These are phyloP conservation scores for Tholera decimalis DNA, from an alignment of 2,888 invertebrate species.

Conservation along the genomic window DNA sequence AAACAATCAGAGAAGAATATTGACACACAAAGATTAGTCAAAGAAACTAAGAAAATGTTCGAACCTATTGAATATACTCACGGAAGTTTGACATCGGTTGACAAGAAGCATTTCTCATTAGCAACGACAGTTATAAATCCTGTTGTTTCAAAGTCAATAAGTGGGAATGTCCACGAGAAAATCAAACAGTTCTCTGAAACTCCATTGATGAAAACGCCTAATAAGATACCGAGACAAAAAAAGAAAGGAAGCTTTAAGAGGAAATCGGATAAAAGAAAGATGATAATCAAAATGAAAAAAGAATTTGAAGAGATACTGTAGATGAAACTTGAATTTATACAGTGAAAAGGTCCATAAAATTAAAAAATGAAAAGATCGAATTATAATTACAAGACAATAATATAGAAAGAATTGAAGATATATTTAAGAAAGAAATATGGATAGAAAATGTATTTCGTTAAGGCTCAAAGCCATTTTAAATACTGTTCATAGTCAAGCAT, in stretches of 20 bases:
- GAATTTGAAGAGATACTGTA: conserved; percentile 86
- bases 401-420: conserved; percentile 22
- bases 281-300: conserved; percentile 83
- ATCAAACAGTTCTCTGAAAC: conserved; percentile 84
- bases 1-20: conserved; percentile 68
- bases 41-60: conserved; percentile 82
- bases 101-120: conserved; percentile 73
- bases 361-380: background rate
- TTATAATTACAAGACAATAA: conserved; percentile 25
- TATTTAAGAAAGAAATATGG: conserved; percentile 21
- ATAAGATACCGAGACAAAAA: conserved; percentile 78
- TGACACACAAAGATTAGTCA: conserved; percentile 72
- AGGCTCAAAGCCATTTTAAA: conserved; percentile 56
- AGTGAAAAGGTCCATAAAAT: background rate
- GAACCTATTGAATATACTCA: conserved; percentile 77
- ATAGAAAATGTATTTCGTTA: conserved; percentile 37
- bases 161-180: conserved; percentile 87
- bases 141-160: conserved; percentile 74
- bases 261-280: conserved; percentile 79
- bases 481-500: conserved; percentile 64
- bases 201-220: conserved; percentile 71
- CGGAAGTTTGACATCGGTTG: conserved; percentile 73
- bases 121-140: conserved; percentile 71
- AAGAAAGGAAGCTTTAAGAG: conserved; percentile 82
- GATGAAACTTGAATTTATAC: conserved; percentile 28